phyloP scores from a whole-genome alignment of 64 coral and sea anemone genomes.

The Acropora yongei region DNA sequence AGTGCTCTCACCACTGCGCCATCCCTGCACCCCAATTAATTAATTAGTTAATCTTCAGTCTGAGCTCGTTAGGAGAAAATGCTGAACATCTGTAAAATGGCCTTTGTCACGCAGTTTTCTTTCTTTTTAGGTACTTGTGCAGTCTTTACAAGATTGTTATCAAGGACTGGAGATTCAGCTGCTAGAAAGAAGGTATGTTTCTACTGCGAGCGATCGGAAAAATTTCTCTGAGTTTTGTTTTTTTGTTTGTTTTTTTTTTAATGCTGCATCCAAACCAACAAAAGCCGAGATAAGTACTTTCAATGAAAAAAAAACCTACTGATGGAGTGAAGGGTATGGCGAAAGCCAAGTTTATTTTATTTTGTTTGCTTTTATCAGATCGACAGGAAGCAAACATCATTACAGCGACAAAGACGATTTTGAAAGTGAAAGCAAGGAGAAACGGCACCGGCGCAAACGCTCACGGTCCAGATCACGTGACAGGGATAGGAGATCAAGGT shows the following conservation, averaged over 20 bases:
- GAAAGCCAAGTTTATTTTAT: neutral
- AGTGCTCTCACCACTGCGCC: too few relatives aligned
- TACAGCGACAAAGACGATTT: conserved; percentile 88
- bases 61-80: too few relatives aligned
- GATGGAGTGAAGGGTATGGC: neutral
- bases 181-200: conserved; percentile 79
- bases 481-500: conserved; percentile 56
- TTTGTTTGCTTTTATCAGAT: neutral
- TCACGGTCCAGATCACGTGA: conserved; percentile 87
- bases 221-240: neutral
- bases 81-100: neutral
- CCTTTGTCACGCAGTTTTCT: neutral
- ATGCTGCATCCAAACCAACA: too few relatives aligned
- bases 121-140: conserved; percentile 75
- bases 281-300: too few relatives aligned
- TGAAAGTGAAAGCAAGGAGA: conserved; percentile 52
- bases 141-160: conserved; percentile 86
- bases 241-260: too few relatives aligned
- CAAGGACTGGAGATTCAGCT: conserved; percentile 93
- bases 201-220: neutral
- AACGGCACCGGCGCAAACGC: conserved; percentile 79
- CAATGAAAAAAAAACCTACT: too few relatives aligned
- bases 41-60: too few relatives aligned
- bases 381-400: conserved; percentile 67
- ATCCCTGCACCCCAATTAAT: too few relatives aligned